phyloP scores from a whole-genome alignment of 1,140 invertebrate genomes.

The Cataglyphis hispanica region DNA sequence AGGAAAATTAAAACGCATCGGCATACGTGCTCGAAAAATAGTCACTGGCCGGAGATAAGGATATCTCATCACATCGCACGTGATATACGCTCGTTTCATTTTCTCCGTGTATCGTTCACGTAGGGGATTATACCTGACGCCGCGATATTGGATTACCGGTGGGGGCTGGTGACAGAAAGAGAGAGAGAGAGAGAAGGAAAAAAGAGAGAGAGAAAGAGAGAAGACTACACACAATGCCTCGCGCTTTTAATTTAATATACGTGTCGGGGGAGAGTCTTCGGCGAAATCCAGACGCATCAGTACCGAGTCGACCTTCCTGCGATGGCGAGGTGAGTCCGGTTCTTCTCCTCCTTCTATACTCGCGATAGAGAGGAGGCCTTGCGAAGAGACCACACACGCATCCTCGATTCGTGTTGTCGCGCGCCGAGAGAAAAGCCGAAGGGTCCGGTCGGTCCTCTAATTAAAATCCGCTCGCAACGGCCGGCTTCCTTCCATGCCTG shows the following conservation, averaged over 20 bases:
- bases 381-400: slow-evolving; percentile 45
- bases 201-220: no score
- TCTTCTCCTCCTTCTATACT: slow-evolving; percentile 40
- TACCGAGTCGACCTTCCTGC: slow-evolving; percentile 81
- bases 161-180: neutral
- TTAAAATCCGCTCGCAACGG: slow-evolving; percentile 42
- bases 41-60: slow-evolving; percentile 28
- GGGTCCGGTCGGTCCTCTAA: slow-evolving; percentile 33
- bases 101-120: slow-evolving; percentile 28
- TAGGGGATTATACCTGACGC: slow-evolving; percentile 46
- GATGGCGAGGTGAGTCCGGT: slow-evolving; percentile 76
- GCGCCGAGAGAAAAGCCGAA: slow-evolving; percentile 37
- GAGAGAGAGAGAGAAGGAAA: no score
- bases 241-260: slow-evolving; percentile 76
- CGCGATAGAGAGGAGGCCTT: slow-evolving; percentile 8
- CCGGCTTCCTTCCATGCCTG: slow-evolving; percentile 15
- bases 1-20: neutral
- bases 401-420: slow-evolving; percentile 21
- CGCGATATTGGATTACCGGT: slow-evolving; percentile 74
- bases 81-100: slow-evolving; percentile 12
- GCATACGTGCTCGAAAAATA: neutral
- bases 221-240: slow-evolving; percentile 31
- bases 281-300: slow-evolving; percentile 82
- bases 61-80: neutral
- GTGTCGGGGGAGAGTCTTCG: slow-evolving; percentile 71